Percentiles rank a stretch among this genome's conserved stretches.
These are phyloP conservation scores for Leuciscus idus DNA, from an alignment of 2,113 vertebrate species.

Conservation along the genomic window DNA sequence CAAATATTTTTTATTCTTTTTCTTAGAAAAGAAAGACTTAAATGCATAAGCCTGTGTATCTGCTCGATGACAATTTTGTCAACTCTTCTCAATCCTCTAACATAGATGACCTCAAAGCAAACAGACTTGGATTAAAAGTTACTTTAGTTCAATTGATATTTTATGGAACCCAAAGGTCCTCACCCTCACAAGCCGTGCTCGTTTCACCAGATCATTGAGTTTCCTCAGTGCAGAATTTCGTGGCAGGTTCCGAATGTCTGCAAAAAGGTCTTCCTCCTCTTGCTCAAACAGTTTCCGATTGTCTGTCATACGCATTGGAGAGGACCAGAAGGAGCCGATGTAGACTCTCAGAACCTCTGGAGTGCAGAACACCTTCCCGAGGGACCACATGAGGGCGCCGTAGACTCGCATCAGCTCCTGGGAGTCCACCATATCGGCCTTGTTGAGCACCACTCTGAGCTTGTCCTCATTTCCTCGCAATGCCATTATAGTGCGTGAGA, in stretches of 20 bases:
- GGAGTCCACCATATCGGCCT: slow-evolving; percentile 88
- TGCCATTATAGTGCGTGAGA: slow-evolving; percentile 84
- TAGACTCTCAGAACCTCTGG: slow-evolving; percentile 88
- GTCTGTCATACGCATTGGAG: slow-evolving; percentile 81
- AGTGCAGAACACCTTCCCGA: slow-evolving; percentile 87
- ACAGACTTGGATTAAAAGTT: not conserved
- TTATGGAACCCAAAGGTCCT: slow-evolving; percentile 49
- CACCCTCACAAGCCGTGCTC: slow-evolving; percentile 85
- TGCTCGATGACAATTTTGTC: not conserved
- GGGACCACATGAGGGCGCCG: slow-evolving; percentile 91
- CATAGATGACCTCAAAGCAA: not conserved
- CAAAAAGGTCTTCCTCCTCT: slow-evolving; percentile 88
- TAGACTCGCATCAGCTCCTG: slow-evolving; percentile 92
- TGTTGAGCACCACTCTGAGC: slow-evolving; percentile 90
- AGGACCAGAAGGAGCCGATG: slow-evolving; percentile 90
- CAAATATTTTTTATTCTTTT: not conserved
- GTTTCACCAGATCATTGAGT: slow-evolving; percentile 89
- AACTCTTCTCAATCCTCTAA: not conserved
- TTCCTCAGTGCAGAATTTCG: slow-evolving; percentile 84
- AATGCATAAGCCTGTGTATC: not conserved
- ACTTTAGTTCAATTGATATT: not conserved
- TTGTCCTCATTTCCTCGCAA: slow-evolving; percentile 90
- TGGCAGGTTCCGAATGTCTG: slow-evolving; percentile 87
- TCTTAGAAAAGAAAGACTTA: not conserved
- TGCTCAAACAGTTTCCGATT: slow-evolving; percentile 86